These are phyloP conservation scores for Leptinotarsa lineolata DNA, from an alignment of 1,140 invertebrate species.

Conservation along the genomic window DNA sequence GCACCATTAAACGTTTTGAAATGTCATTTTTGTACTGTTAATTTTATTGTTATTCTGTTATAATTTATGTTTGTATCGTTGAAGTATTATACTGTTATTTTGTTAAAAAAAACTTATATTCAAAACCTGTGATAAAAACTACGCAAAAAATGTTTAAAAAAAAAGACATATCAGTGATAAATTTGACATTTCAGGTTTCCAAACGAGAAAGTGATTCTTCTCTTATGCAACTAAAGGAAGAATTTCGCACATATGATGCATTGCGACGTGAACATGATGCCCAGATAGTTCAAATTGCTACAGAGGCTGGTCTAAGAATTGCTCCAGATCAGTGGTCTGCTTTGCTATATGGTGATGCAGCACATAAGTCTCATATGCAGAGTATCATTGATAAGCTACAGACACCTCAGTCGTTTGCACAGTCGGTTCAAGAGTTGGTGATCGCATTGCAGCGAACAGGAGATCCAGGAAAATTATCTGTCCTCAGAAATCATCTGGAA, in stretches of 20 bases:
- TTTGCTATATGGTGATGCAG: slow-evolving; percentile 91
- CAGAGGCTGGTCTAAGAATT: slow-evolving; percentile 94
- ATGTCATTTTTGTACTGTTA: too few relatives aligned
- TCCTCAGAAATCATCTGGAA: slow-evolving; percentile 79
- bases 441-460: slow-evolving; percentile 90
- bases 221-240: slow-evolving; percentile 97
- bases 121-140: too few relatives aligned
- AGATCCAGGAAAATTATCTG: slow-evolving; percentile 83
- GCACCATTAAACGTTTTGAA: too few relatives aligned
- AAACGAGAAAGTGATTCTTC: slow-evolving; percentile 97
- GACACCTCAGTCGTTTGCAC: slow-evolving; percentile 87
- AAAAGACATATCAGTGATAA: too few relatives aligned
- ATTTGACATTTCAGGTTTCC: slow-evolving; percentile 70
- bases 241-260: slow-evolving; percentile 93
- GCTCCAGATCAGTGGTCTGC: slow-evolving; percentile 99
- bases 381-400: slow-evolving; percentile 95
- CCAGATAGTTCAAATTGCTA: slow-evolving; percentile 97
- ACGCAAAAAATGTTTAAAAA: too few relatives aligned
- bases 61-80: too few relatives aligned
- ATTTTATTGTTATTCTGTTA: too few relatives aligned
- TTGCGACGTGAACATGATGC: slow-evolving; percentile 94
- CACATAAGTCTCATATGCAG: slow-evolving; percentile 98
- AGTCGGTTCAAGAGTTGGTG: slow-evolving; percentile 89
- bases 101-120: too few relatives aligned
- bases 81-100: too few relatives aligned